Evolutionary conservation across 2,888 invertebrate species (phyloP), one percentile per base, ranked within the genome.

Genomic region (Brachyptera risi): DNA sequence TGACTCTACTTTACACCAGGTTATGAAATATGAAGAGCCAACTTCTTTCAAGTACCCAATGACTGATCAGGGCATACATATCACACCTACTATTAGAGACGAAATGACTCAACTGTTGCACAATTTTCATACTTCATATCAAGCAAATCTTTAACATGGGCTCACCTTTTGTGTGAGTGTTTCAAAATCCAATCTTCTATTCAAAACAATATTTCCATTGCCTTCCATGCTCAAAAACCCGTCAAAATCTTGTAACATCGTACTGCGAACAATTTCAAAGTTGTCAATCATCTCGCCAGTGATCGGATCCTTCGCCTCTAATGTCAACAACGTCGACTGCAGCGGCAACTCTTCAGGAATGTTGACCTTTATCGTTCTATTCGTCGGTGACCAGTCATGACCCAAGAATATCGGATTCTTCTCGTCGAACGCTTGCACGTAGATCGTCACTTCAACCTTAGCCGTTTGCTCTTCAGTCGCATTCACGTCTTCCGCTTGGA

Each of bases 181-280:
- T 74, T 93, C 93, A 68, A 88, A 91, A 73, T 93, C 92, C 23
- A 93, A 74, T 60, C 86, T 80, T 67, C 83, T 85, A 44, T 84
- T 86, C 1, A 91, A 75, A 2, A 87, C 84, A 0, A 93, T 83
- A 68, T 86, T 85, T 0, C 92, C 93, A n/a, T 68, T 67, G 31
- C 71, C 68, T 59, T 87, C 86, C 26, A 68, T 63, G 64, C 78
- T 78, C 37, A 74, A 68, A 58, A 71, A 71, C 27, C 78, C 74
- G 51, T 86, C 85, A 27, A 85, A 82, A 7, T 84, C 78, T 72
- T 80, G 80, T 44, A 83, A 75, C 13, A 80, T 74, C 56, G 80
- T 80, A 2, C 15, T 54, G 3, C 73, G 68, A 0, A 75, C 70
- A 2, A 75, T 66, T 57, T 76, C 74, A 63, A 75, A 76, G 47